These are phyloP conservation scores for Recurvirostra avosetta DNA, from an alignment of 2,113 vertebrate genomes.

Conservation along the genomic window DNA sequence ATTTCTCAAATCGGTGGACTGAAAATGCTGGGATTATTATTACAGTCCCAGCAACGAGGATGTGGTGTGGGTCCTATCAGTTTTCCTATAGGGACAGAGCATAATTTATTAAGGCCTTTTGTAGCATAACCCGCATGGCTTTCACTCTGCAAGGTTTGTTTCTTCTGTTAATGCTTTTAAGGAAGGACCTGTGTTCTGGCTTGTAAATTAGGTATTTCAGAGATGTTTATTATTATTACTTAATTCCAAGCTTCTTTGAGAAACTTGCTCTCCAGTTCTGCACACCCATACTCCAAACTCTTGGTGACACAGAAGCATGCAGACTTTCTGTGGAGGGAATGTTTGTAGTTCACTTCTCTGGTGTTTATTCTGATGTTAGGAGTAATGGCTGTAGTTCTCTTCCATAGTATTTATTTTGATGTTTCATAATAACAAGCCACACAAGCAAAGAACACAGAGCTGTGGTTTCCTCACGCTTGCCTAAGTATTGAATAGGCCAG, in stretches of 20 bases:
- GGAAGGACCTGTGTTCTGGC: neutral
- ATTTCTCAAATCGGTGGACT: neutral
- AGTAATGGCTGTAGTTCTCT: neutral
- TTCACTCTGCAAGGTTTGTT: neutral
- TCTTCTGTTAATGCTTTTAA: neutral
- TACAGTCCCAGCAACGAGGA: neutral
- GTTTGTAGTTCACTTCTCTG: neutral
- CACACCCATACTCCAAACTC: neutral
- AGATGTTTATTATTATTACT: neutral
- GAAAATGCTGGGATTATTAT: neutral
- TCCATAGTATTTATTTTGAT: neutral
- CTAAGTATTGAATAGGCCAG: neutral
- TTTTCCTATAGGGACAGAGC: fast-evolving
- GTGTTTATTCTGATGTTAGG: neutral
- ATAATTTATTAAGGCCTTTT: neutral
- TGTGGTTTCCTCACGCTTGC: neutral
- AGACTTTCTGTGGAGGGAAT: neutral
- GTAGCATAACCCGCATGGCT: neutral
- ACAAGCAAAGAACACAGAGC: neutral
- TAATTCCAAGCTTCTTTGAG: neutral
- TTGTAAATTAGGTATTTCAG: neutral
- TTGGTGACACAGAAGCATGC: neutral
- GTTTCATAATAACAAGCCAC: neutral
- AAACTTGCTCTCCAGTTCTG: neutral
- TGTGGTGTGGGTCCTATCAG: neutral